phyloP scores from a whole-genome alignment of 2,113 vertebrate genomes.

The Felis chaus region DNA sequence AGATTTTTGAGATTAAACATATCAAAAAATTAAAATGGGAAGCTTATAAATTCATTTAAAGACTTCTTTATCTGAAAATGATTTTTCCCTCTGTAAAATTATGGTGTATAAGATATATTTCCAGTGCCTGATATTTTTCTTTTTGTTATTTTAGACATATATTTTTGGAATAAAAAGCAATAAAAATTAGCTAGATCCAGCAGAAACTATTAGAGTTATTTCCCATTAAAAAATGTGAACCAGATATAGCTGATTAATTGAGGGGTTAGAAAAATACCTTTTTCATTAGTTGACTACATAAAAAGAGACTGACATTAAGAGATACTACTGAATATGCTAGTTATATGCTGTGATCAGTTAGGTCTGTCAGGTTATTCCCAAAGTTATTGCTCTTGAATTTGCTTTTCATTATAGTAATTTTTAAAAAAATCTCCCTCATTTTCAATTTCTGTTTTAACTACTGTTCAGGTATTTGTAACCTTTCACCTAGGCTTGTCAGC shows the following conservation, averaged over 20 bases:
- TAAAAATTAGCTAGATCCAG: slow-evolving; percentile 50
- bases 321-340: slow-evolving; percentile 39
- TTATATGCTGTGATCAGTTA: slow-evolving; percentile 44
- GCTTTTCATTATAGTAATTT: slow-evolving; percentile 69
- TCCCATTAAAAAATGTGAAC: slow-evolving; percentile 57
- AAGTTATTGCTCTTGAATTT: slow-evolving; percentile 63
- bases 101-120: slow-evolving; percentile 42
- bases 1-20: slow-evolving; percentile 29
- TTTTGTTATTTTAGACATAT: slow-evolving; percentile 37
- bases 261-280: slow-evolving; percentile 69
- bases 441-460: slow-evolving; percentile 66
- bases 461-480: slow-evolving; percentile 36
- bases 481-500: slow-evolving; percentile 67
- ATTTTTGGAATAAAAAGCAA: slow-evolving; percentile 62
- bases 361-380: slow-evolving; percentile 64
- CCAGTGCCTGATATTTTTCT: slow-evolving; percentile 46
- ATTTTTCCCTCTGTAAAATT: slow-evolving; percentile 34
- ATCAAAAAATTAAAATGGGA: slow-evolving; percentile 18
- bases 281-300: slow-evolving; percentile 60
- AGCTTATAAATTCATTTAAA: slow-evolving; percentile 42
- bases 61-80: slow-evolving; percentile 14
- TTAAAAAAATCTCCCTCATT: slow-evolving; percentile 13
- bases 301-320: slow-evolving; percentile 66
- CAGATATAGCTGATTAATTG: slow-evolving; percentile 72
- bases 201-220: slow-evolving; percentile 55